Evolutionary conservation across 2,113 vertebrate genomes (phyloP).

Genomic region (Pyrgilauda ruficollis): DNA sequence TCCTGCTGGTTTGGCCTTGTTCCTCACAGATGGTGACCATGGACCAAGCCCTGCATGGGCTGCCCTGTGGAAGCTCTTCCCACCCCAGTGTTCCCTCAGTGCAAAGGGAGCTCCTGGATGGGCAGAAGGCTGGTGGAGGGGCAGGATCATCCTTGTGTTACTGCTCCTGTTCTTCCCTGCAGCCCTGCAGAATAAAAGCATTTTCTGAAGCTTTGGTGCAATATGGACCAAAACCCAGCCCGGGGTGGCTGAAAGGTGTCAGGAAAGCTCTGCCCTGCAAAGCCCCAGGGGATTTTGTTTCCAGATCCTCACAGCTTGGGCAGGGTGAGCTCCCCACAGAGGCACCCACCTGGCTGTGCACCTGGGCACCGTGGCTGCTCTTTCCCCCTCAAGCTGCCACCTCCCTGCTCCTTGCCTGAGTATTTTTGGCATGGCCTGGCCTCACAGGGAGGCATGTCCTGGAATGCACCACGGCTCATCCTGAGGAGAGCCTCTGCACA

Average conservation of each 20-base stretch:
- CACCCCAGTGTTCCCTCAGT: not conserved
- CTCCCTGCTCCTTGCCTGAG: not conserved
- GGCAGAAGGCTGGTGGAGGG: not conserved
- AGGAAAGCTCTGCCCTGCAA: not conserved
- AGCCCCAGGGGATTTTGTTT: not conserved
- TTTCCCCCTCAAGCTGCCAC: not conserved
- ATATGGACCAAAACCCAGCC: fast-evolving
- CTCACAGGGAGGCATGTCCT: not conserved
- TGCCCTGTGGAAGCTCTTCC: not conserved
- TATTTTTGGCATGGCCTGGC: not conserved
- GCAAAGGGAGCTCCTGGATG: not conserved
- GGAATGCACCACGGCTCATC: not conserved
- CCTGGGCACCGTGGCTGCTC: not conserved
- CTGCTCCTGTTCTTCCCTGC: not conserved
- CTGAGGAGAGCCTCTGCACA: fast-evolving
- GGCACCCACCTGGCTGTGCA: not conserved
- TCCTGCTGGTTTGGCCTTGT: fast-evolving
- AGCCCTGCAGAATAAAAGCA: not conserved
- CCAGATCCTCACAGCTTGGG: not conserved
- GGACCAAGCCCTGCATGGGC: not conserved
- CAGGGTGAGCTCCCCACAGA: not conserved
- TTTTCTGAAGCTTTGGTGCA: not conserved
- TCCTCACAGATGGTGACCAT: not conserved
- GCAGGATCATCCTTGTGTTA: fast-evolving
- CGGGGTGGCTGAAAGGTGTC: not conserved